Percentiles rank a stretch among this genome's conserved stretches.
Conservation (phyloP, 2,888 invertebrate species). For the Colostygia pectinataria region DNA sequence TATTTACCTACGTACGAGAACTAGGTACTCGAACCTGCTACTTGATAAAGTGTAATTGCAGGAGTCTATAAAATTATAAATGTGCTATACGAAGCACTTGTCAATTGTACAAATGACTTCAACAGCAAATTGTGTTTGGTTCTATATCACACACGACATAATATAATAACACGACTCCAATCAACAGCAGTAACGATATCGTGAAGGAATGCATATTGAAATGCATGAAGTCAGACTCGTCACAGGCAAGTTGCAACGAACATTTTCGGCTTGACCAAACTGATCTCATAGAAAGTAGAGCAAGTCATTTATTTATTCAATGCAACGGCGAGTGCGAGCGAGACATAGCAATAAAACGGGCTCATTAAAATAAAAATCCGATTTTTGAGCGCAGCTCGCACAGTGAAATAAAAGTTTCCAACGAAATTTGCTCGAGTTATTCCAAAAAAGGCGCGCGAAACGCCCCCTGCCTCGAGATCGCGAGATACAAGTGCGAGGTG, state of each 20-base stretch:
- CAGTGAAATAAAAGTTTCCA: constrained; percentile 76
- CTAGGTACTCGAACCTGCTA: constrained; percentile 3
- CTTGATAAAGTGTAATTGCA: constrained; percentile 4
- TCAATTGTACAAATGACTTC: not conserved
- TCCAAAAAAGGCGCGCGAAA: constrained; percentile 78
- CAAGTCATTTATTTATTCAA: constrained; percentile 82
- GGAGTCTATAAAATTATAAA: not conserved
- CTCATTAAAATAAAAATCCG: constrained; percentile 82
- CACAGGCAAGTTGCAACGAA: constrained; percentile 41
- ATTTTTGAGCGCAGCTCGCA: constrained; percentile 77
- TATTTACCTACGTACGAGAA: constrained; percentile 24
- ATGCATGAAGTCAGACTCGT: constrained; percentile 4
- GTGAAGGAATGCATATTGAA: constrained; percentile 1
- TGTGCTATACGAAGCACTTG: not conserved
- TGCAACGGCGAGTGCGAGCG: constrained; percentile 74
- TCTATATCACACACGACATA: not conserved
- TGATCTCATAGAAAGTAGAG: constrained; percentile 82
- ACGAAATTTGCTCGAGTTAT: constrained; percentile 81
- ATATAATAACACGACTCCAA: constrained; percentile 1
- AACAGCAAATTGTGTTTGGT: not conserved
- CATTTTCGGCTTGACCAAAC: constrained; percentile 70
- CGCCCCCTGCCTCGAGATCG: constrained; percentile 69
- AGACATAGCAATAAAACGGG: constrained; percentile 69
- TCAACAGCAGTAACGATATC: constrained; percentile 5
- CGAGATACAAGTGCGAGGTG: constrained; percentile 72